Evolutionary conservation across 2,888 invertebrate genomes (phyloP).

Genomic region (Cataglyphis altisquamis): DNA sequence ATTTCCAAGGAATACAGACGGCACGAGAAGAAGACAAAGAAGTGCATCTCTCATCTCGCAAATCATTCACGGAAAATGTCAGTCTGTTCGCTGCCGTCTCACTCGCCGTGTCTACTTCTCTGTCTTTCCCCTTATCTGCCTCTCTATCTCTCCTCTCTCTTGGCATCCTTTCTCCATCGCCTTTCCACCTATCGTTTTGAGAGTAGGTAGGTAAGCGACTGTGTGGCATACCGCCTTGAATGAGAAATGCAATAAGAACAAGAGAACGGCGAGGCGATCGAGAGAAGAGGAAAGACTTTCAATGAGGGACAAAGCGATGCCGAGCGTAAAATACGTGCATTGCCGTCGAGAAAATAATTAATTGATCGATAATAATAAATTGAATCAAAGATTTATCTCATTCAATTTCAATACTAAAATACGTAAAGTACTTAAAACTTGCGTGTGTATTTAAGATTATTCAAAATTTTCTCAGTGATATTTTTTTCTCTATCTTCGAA

Average conservation of each 20-base stretch:
- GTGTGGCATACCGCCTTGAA: constrained; percentile 67
- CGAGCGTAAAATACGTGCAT: constrained; percentile 12
- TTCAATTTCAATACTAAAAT: neutral
- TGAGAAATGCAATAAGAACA: constrained; percentile 75
- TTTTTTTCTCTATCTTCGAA: neutral
- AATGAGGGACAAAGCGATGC: constrained; percentile 16
- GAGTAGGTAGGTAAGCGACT: constrained; percentile 62
- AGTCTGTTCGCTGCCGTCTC: constrained; percentile 49
- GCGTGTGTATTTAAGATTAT: neutral
- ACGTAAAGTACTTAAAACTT: neutral
- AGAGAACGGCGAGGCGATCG: constrained; percentile 64
- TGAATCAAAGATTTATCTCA: neutral
- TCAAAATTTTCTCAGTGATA: neutral
- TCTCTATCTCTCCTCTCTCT: constrained; percentile 46
- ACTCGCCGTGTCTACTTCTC: constrained; percentile 16
- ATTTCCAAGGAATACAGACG: neutral
- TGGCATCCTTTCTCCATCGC: constrained; percentile 45
- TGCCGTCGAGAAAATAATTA: constrained; percentile 20
- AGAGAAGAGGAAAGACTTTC: constrained; percentile 14
- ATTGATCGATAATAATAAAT: neutral
- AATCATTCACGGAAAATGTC: constrained; percentile 70
- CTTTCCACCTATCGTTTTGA: constrained; percentile 66
- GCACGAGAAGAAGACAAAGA: constrained; percentile 17
- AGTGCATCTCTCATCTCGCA: neutral
- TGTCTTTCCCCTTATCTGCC: constrained; percentile 25